These are phyloP conservation scores for Hydrozoanthus tunicans DNA, from an alignment of 64 coral and sea anemone genomes.

Conservation along the genomic window DNA sequence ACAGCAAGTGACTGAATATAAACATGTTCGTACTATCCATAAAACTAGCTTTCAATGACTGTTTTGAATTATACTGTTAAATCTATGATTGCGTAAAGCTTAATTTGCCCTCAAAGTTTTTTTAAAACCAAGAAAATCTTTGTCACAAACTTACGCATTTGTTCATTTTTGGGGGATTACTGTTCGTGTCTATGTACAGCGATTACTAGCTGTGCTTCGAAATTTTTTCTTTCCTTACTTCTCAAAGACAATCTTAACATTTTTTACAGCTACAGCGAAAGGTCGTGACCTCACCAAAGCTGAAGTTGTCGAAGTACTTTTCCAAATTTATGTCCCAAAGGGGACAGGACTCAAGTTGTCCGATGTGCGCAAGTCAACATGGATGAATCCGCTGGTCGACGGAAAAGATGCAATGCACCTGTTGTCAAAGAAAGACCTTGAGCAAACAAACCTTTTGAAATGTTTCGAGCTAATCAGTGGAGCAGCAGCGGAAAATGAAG, in stretches of 20 bases:
- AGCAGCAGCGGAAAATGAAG: slow-evolving; percentile 81
- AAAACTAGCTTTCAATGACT: no score
- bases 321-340: slow-evolving; percentile 98
- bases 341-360: slow-evolving; percentile 86
- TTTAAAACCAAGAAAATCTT: no score
- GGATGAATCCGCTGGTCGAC: slow-evolving; percentile 92
- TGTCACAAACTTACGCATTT: no score
- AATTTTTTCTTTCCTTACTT: not conserved
- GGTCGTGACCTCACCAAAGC: slow-evolving; percentile 90
- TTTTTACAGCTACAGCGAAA: slow-evolving; percentile 72
- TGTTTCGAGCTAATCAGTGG: slow-evolving; percentile 77
- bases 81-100: no score
- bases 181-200: no score
- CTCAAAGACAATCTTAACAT: not conserved
- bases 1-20: no score
- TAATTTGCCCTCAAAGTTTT: no score
- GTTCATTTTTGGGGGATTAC: no score
- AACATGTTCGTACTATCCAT: no score
- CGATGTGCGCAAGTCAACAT: slow-evolving; percentile 95
- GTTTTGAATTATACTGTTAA: no score
- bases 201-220: no score
- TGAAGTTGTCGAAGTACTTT: slow-evolving; percentile 92
- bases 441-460: slow-evolving; percentile 82
- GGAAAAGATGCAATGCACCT: slow-evolving; percentile 87
- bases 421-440: slow-evolving; percentile 93